Evolutionary conservation across 53 echinoderm and acorn worm genomes (phyloP), one percentile per base, ranked within the genome.

Genomic region (Echinometra lucunter): DNA sequence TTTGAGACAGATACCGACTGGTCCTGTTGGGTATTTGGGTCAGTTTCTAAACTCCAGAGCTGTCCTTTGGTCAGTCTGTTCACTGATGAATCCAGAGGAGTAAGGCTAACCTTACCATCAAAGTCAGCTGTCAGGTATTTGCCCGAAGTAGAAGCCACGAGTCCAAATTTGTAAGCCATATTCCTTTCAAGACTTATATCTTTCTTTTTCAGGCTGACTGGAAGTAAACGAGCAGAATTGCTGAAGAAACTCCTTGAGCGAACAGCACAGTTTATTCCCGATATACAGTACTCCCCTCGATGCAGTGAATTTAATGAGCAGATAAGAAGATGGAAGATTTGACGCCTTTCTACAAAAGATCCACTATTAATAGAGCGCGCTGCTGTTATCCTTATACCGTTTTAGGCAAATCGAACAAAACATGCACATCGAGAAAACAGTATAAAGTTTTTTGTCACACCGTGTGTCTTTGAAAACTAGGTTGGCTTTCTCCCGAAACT

Each of bases 41-140:
- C 42, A 30, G 13, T 25, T 63, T 94, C 94, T 58, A 94, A 32
- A 27, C 58, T 94, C 94, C 94, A 94, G 9, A 83, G 82, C 27
- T 94, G 94, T 11, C 66, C 85, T 45, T 58, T 94, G 40, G 27
- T 58, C 15, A 83, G 58, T 83, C n/a, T 94, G 63, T 94, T 94
- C 4, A 66, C 85, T 19, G 93, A 47, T 53, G 56, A 0, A 19
- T 93, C 93, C 34, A 78, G 56, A 21, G 75, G 44, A 18, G 47
- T 78, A n/a, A 93, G 66, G 45, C 94, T 94, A 40, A 94, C 37
- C 30, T 94, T 94, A 37, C 94, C 94, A 66, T 94, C 85, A 57
- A 63, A 94, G 40, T 94, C 94, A 6, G 94, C 58, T 13, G 85
- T 94, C 66, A 94, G 32, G 19, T 94, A 94, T 63, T 94, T 94